Conservation (phyloP, 2,797 vertebrate genomes). For the Toxotes lorentzi region DNA sequence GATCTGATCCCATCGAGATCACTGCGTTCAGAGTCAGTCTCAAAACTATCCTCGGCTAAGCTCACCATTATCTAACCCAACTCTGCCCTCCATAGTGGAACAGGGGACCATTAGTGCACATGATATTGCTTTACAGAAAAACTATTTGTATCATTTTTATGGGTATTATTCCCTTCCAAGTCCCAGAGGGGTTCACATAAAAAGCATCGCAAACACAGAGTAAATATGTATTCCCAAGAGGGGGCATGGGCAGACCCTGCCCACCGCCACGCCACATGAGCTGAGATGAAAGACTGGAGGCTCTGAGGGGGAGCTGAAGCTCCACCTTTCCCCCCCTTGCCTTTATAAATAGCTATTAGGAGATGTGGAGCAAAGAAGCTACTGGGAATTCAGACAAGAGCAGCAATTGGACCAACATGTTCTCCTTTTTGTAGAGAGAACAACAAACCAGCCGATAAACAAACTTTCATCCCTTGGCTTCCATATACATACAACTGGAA, state of each 20-base stretch:
- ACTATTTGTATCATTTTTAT: slow-evolving; percentile 50
- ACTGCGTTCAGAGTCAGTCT: not conserved
- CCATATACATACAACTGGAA: slow-evolving; percentile 4
- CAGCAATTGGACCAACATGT: slow-evolving; percentile 58
- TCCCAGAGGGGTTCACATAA: slow-evolving; percentile 61
- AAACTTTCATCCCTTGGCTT: slow-evolving; percentile 45
- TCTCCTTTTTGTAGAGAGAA: slow-evolving; percentile 46
- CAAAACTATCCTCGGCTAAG: not conserved
- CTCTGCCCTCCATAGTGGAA: slow-evolving; percentile 13
- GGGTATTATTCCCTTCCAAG: slow-evolving; percentile 27
- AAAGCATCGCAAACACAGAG: slow-evolving; percentile 60
- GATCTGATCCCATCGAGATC: slow-evolving; percentile 25
- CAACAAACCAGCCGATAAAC: slow-evolving; percentile 53
- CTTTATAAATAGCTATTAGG: slow-evolving; percentile 74
- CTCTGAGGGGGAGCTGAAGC: slow-evolving; percentile 34
- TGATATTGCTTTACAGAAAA: slow-evolving; percentile 23
- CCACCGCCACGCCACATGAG: slow-evolving; percentile 56
- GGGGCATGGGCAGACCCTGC: slow-evolving; percentile 29
- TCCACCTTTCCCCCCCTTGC: slow-evolving; percentile 26
- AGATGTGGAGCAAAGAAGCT: slow-evolving; percentile 57
- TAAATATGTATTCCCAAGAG: slow-evolving; percentile 65
- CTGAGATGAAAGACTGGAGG: slow-evolving; percentile 62
- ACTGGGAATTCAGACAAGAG: slow-evolving; percentile 62
- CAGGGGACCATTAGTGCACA: slow-evolving; percentile 9
- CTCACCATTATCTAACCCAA: not conserved